Evolutionary conservation across 2,888 invertebrate genomes (phyloP).

Genomic region (Hymenopus coronatus): DNA sequence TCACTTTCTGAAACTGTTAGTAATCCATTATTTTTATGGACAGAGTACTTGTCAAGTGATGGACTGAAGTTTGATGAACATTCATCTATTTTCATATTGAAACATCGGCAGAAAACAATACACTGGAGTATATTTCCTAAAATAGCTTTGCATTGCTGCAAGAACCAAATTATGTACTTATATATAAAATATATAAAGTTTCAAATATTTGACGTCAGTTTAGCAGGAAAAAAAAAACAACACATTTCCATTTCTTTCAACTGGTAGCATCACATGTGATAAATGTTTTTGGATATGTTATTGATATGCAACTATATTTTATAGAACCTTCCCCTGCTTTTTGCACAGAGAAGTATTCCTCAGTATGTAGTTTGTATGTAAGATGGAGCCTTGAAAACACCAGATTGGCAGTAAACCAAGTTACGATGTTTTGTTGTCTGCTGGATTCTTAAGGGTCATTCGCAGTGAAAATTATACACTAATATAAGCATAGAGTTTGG

Average conservation of each 20-base stretch:
- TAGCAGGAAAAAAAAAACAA: not conserved
- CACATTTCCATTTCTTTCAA: not conserved
- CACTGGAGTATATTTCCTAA: not conserved
- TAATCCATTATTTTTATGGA: not conserved
- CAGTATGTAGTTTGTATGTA: not conserved
- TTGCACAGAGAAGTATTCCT: not conserved
- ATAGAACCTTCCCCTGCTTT: not conserved
- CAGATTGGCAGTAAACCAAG: no score
- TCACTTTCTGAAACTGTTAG: not conserved
- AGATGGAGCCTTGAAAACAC: not conserved
- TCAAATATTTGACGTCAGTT: not conserved
- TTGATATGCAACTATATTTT: not conserved
- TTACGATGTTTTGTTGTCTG: no score
- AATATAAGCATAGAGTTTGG: no score
- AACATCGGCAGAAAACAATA: not conserved
- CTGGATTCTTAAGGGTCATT: no score
- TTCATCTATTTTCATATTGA: not conserved
- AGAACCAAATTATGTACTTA: not conserved
- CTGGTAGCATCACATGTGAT: not conserved
- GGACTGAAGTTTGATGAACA: not conserved
- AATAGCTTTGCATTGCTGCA: not conserved
- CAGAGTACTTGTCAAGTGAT: not conserved
- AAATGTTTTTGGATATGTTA: not conserved
- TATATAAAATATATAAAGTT: not conserved
- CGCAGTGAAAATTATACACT: no score